Conservation (phyloP, 2,888 invertebrate genomes). For the Lepetodrilus schrolli region DNA sequence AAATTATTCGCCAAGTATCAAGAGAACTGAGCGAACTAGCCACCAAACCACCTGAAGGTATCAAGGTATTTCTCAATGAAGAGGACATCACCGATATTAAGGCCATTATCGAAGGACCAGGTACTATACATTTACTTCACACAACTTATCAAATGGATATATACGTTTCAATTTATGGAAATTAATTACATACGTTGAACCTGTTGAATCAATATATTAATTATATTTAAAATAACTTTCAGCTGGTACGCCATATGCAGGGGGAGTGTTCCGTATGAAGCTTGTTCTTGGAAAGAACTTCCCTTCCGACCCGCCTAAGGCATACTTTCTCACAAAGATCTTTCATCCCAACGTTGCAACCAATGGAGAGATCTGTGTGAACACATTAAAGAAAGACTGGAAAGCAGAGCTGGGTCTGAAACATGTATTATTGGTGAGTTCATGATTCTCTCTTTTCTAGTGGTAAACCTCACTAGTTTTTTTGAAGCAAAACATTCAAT, state of each 20-base stretch:
- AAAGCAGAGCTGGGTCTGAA: conserved; percentile 94
- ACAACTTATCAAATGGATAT: too few species aligned
- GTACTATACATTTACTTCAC: too few species aligned
- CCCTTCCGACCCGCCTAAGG: conserved; percentile 93
- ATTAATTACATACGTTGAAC: too few species aligned
- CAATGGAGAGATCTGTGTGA: conserved; percentile 96
- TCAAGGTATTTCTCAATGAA: conserved; percentile 90
- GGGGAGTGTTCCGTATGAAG: conserved; percentile 91
- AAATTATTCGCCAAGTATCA: conserved; percentile 89
- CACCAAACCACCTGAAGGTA: conserved; percentile 90
- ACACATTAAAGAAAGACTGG: conserved; percentile 97
- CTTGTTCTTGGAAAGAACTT: conserved; percentile 93
- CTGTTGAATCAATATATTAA: too few species aligned
- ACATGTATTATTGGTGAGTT: conserved; percentile 90
- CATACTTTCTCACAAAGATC: conserved; percentile 92
- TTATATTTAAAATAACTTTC: too few species aligned
- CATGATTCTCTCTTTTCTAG: too few species aligned
- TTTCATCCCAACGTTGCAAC: conserved; percentile 96
- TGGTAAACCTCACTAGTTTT: too few species aligned
- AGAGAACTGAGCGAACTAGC: conserved; percentile 91
- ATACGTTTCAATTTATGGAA: too few species aligned
- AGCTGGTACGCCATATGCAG: conserved; percentile 93
- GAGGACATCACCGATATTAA: conserved; percentile 95
- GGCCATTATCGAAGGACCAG: conserved; percentile 92
- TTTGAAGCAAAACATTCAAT: too few species aligned